phyloP scores from a whole-genome alignment of 2,113 vertebrate genomes.

The Abramis brama region DNA sequence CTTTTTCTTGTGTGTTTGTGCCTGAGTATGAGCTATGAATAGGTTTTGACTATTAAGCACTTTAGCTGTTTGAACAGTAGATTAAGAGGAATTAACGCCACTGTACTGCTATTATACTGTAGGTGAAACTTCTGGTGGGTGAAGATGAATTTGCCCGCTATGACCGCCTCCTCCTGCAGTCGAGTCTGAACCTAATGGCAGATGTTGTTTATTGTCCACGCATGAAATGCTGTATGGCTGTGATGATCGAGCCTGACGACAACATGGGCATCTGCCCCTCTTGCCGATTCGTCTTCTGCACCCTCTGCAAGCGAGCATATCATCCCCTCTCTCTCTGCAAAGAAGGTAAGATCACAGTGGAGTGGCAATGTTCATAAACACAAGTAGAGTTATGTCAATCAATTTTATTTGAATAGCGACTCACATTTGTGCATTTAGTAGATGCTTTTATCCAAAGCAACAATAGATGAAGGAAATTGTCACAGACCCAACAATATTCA shows the following conservation, averaged over 20 bases:
- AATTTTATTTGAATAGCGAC: not conserved
- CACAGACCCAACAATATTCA: not conserved
- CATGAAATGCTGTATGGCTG: conserved; percentile 82
- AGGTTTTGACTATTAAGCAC: not conserved
- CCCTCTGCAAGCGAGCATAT: conserved; percentile 88
- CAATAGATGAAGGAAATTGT: not conserved
- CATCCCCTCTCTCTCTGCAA: conserved; percentile 89
- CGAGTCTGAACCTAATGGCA: conserved; percentile 90
- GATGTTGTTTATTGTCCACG: conserved; percentile 95
- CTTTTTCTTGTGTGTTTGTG: not conserved
- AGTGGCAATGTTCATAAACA: not conserved
- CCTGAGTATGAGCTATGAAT: not conserved
- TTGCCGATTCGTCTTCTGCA: conserved; percentile 95
- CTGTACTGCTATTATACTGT: not conserved
- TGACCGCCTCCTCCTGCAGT: conserved; percentile 93
- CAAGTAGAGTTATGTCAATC: not conserved
- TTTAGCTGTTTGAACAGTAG: not conserved
- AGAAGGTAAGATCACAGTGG: not conserved
- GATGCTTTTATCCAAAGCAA: too few species aligned
- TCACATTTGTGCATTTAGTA: not conserved
- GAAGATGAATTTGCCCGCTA: conserved; percentile 92
- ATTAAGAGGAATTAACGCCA: not conserved
- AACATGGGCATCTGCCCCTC: conserved; percentile 92
- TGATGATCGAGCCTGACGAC: conserved; percentile 90
- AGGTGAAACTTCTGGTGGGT: conserved; percentile 94